Percentiles rank a stretch among this genome's conserved stretches.
Conservation (phyloP, 2,113 vertebrate genomes). For the Callopanchax toddi region DNA sequence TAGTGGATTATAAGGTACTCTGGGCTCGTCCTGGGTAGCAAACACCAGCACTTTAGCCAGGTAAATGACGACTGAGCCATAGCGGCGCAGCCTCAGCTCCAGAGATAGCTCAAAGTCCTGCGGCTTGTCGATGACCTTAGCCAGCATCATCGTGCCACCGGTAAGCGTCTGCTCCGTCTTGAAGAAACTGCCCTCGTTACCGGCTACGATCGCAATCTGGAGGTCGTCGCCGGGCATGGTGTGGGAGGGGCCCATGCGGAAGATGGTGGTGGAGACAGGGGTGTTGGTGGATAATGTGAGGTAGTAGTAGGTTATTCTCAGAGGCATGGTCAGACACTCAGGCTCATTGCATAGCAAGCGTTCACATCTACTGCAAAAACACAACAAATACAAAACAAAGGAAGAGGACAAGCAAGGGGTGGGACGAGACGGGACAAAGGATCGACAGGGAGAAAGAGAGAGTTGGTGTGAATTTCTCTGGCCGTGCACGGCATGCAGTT, state of each 20-base stretch:
- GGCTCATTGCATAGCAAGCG: slow-evolving; percentile 97
- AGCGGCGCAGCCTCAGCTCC: slow-evolving; percentile 89
- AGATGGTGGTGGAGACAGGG: slow-evolving; percentile 91
- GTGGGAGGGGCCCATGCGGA: slow-evolving; percentile 96
- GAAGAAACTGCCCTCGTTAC: slow-evolving; percentile 93
- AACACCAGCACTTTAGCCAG: slow-evolving; percentile 92
- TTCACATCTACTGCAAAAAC: slow-evolving; percentile 94
- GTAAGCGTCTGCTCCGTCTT: slow-evolving; percentile 80
- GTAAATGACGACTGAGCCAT: slow-evolving; percentile 85
- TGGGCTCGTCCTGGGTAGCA: slow-evolving; percentile 87
- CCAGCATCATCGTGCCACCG: slow-evolving; percentile 89
- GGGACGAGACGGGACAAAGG: slow-evolving; percentile 73
- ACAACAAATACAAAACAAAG: slow-evolving; percentile 75
- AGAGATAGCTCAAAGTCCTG: slow-evolving; percentile 91
- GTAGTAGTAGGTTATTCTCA: slow-evolving; percentile 98
- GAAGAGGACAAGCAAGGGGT: slow-evolving; percentile 55
- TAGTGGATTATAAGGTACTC: slow-evolving; percentile 72
- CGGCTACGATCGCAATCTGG: slow-evolving; percentile 88
- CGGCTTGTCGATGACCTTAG: slow-evolving; percentile 82
- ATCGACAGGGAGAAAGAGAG: slow-evolving; percentile 65
- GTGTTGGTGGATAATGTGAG: slow-evolving; percentile 98
- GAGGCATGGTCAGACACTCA: slow-evolving; percentile 93
- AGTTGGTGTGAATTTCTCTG: slow-evolving; percentile 61
- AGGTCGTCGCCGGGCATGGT: slow-evolving; percentile 87
- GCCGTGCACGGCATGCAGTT: slow-evolving; percentile 78